A percentile compares a stretch with the other conserved stretches of the same genome.
Evolutionary conservation across 2,113 vertebrate genomes (phyloP).

Genomic region (Laticauda colubrina): DNA sequence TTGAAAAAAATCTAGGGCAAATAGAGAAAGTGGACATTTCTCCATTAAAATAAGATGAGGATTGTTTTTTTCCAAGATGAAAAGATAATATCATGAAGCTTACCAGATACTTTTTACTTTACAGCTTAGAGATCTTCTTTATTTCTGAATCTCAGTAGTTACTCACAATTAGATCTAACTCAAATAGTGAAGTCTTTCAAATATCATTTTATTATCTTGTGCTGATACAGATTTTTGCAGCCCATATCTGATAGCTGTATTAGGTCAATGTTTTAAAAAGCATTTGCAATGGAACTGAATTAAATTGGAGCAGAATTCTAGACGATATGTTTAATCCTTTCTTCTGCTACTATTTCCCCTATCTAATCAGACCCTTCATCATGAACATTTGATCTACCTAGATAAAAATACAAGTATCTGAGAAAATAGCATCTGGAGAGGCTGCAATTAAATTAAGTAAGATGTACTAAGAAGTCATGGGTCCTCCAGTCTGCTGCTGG

Average conservation of each 20-base stretch:
- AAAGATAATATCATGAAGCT: neutral
- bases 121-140: neutral
- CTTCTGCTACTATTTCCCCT: neutral
- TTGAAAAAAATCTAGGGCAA: neutral
- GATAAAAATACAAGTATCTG: neutral
- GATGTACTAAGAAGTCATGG: neutral
- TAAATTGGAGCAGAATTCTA: neutral
- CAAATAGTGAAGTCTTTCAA: neutral
- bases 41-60: neutral
- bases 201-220: neutral
- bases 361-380: neutral
- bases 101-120: neutral
- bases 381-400: neutral
- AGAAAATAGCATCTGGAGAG: neutral
- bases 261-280: neutral
- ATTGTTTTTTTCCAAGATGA: neutral
- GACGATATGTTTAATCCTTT: neutral
- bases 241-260: neutral
- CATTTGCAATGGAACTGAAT: neutral
- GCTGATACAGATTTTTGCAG: neutral
- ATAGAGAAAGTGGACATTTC: neutral
- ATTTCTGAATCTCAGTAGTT: neutral
- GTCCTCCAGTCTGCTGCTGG: neutral
- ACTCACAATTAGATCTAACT: neutral
- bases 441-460: neutral